Evolutionary conservation across 2,113 vertebrate species (phyloP), one percentile per base, ranked within the genome.

Genomic region (Leptobrachium leishanense): DNA sequence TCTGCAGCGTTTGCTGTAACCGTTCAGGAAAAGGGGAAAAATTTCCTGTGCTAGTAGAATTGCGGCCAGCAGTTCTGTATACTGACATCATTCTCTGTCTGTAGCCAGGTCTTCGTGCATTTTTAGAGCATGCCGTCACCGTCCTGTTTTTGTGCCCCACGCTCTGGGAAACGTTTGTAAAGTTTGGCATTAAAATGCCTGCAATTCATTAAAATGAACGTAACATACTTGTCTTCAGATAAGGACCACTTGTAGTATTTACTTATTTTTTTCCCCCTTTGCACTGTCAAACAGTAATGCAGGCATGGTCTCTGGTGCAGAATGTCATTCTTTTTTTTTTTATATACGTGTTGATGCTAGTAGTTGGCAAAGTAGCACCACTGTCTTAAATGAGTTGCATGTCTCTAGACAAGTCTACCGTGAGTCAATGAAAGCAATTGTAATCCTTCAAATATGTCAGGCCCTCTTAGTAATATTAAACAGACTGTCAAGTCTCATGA

Each of bases 71-170:
- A 57, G 80, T 88, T 73, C 55, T 43, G 72, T 44, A 75, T 11
- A 41, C 72, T 88, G 46, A 86, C 74, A 81, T 77, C 84, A 86
- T 65, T 13, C 15, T 82, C 67, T 72, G 43, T 13, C 74, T 41
- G 0, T 66, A 86, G 69, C 85, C 82, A 86, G 0, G 85, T 82
- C 64, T 85, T 67, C 83, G 84, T 81, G 67, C 72, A 88, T 81
- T 85, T 85, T 39, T 76, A n/a, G 82, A 31, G 5, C 84, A 7
- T 15, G 77, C 54, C 83, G 85, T 86, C 64, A 78, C 20, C 84
- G 84, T 55, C 85, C 84, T 50, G 9, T 81, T 85, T 31, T 83
- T 43, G 81, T 40, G 71, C 81, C 80, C 83, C 68, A 57, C 67
- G 3, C 81, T 82, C 15, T 74, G 15, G 81, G 46, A 86, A 78